Conservation (phyloP, 2,113 vertebrate genomes). For the Scortum barcoo region DNA sequence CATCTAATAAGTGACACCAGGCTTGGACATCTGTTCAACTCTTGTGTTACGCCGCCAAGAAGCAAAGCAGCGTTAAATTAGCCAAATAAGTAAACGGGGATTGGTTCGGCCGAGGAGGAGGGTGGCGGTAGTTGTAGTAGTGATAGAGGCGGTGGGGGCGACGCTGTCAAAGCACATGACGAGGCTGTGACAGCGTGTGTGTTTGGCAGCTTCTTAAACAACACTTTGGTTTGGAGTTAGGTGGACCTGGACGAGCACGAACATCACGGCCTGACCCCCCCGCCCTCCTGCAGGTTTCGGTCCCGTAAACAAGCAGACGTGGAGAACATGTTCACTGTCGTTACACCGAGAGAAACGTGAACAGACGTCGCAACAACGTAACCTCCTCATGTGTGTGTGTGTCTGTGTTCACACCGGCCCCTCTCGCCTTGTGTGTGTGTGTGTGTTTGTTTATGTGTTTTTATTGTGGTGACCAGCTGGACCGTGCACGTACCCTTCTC, state of each 20-base stretch:
- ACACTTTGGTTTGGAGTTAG: background rate
- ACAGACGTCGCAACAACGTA: background rate
- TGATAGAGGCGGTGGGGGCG: background rate
- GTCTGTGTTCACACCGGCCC: background rate
- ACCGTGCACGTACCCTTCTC: constrained; percentile 75
- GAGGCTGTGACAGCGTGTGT: constrained; percentile 26
- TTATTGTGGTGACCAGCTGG: background rate
- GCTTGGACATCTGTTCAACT: accelerated
- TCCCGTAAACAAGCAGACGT: constrained; percentile 66
- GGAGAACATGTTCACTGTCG: constrained; percentile 47
- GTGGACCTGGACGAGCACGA: background rate
- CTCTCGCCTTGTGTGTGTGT: background rate
- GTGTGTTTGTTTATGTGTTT: background rate
- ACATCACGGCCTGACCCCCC: too few relatives aligned
- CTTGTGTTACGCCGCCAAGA: accelerated
- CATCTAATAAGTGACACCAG: accelerated
- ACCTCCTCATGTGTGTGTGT: background rate
- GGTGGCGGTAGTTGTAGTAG: constrained; percentile 6
- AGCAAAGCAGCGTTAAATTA: background rate
- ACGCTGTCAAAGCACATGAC: constrained; percentile 68
- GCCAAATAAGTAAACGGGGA: accelerated
- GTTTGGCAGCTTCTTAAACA: constrained; percentile 18
- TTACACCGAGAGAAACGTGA: too few relatives aligned
- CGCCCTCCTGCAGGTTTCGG: constrained; percentile 26
- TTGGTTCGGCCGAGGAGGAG: background rate